A percentile compares a stretch with the other conserved stretches of the same genome.
These are phyloP conservation scores for Platorchestia sp. DNA, from an alignment of 1,140 invertebrate genomes.

Conservation along the genomic window DNA sequence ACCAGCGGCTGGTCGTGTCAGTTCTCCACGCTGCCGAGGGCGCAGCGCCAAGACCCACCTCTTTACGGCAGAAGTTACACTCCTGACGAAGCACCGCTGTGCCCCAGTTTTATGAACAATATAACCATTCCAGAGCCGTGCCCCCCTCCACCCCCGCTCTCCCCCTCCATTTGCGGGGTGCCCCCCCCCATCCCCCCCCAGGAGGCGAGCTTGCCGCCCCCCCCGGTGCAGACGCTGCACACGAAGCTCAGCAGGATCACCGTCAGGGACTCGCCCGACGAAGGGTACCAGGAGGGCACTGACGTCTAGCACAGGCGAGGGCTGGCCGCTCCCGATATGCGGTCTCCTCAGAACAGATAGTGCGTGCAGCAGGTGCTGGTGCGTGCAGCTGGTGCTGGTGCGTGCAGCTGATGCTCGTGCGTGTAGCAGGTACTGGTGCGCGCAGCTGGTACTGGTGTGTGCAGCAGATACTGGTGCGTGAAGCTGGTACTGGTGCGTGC, in stretches of 20 bases:
- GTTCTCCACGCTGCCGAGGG: conserved; percentile 64
- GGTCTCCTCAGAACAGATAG: not conserved
- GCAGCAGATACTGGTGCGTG: too few relatives aligned
- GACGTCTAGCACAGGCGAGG: conserved; percentile 78
- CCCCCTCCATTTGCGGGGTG: not conserved
- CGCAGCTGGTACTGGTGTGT: too few relatives aligned
- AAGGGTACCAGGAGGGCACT: conserved; percentile 91
- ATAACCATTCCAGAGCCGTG: conserved; percentile 61
- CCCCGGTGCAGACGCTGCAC: conserved; percentile 64
- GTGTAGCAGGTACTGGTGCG: too few relatives aligned
- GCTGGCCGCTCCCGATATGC: not conserved
- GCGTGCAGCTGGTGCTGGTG: too few relatives aligned
- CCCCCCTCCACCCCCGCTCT: conserved; percentile 57
- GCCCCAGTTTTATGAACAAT: conserved; percentile 45
- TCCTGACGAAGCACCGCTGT: conserved; percentile 56
- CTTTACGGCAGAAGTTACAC: conserved; percentile 58
- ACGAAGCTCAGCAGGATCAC: conserved; percentile 70
- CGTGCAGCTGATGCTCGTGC: too few relatives aligned
- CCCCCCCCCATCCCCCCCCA: not conserved
- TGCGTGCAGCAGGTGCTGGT: too few relatives aligned
- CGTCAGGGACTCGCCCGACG: conserved; percentile 87
- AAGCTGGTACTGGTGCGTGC: too few relatives aligned
- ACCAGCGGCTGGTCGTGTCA: conserved; percentile 61
- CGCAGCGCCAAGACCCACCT: conserved; percentile 41
- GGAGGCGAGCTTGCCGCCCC: conserved; percentile 61